These are phyloP conservation scores for Eumacrocentrus americanus DNA, from an alignment of 2,888 invertebrate genomes.

Conservation along the genomic window DNA sequence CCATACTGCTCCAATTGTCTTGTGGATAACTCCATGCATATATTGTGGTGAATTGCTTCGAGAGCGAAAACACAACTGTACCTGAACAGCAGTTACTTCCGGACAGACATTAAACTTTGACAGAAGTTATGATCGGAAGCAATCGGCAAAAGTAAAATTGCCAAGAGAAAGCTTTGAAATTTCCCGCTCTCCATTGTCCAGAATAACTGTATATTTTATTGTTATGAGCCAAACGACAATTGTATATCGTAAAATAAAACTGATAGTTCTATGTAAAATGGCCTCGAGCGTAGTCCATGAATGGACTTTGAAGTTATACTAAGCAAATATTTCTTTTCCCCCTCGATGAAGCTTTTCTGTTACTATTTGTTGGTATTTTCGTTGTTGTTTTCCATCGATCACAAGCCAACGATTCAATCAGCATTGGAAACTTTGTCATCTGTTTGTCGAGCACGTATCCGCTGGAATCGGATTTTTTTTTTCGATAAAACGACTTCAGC, in stretches of 20 bases:
- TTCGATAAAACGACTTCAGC: not conserved
- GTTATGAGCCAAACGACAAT: constrained; percentile 22
- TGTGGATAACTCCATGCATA: not conserved
- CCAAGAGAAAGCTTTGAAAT: constrained; percentile 8
- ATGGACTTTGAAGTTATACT: constrained; percentile 15
- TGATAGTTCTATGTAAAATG: constrained; percentile 26
- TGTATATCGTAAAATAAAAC: constrained; percentile 36
- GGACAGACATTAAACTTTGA: not conserved
- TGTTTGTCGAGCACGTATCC: constrained; percentile 6
- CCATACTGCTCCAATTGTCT: no score
- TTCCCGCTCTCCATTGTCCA: constrained; percentile 6
- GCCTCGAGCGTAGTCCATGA: constrained; percentile 14
- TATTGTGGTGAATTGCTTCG: not conserved
- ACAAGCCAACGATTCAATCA: constrained; percentile 11
- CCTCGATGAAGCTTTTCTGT: not conserved
- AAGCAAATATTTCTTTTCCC: constrained; percentile 7
- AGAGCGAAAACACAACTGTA: not conserved
- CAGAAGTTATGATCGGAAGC: constrained; percentile 11
- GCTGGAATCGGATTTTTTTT: constrained; percentile 5
- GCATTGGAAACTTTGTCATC: not conserved
- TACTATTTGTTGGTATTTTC: not conserved
- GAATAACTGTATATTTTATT: constrained; percentile 15
- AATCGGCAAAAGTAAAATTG: constrained; percentile 2
- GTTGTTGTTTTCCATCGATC: not conserved
- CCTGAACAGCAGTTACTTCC: constrained; percentile 4